Evolutionary conservation across 1,140 invertebrate species (phyloP).

Genomic region (Periplaneta americana): DNA sequence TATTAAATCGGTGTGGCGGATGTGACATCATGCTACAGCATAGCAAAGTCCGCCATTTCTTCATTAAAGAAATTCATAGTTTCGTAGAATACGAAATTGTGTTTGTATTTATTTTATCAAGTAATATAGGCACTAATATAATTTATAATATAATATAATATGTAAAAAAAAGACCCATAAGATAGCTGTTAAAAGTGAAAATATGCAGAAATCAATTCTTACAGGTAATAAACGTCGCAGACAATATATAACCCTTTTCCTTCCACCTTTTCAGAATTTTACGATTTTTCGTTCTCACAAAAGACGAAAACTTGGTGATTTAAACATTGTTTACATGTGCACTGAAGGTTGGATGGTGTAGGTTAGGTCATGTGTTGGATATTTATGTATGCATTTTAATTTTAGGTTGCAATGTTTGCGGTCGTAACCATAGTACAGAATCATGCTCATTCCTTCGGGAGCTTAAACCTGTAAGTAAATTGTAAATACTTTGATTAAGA

Average conservation of each 20-base stretch:
- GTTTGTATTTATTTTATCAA: background rate
- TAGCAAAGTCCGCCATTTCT: background rate
- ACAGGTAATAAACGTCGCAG: background rate
- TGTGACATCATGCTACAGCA: background rate
- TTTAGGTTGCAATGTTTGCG: conserved; percentile 38
- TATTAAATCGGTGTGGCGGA: background rate
- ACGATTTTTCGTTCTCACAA: background rate
- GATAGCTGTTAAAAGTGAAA: background rate
- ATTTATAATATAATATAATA: background rate
- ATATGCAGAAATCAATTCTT: background rate
- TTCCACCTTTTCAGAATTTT: background rate
- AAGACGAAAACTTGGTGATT: background rate
- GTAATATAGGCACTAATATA: background rate
- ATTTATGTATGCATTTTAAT: conserved; percentile 1
- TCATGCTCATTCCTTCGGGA: conserved; percentile 34
- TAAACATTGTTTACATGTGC: too few relatives aligned
- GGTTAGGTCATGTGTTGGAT: background rate
- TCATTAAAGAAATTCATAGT: background rate
- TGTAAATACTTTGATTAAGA: too few relatives aligned
- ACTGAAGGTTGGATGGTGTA: background rate
- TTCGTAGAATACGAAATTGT: background rate
- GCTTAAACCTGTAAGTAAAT: conserved; percentile 24
- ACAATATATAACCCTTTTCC: background rate
- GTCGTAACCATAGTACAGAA: conserved; percentile 34
- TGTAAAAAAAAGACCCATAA: background rate